A percentile compares a stretch with the other conserved stretches of the same genome.
phyloP scores from a whole-genome alignment of 2,888 invertebrate species.

The Aporophyla nigra region DNA sequence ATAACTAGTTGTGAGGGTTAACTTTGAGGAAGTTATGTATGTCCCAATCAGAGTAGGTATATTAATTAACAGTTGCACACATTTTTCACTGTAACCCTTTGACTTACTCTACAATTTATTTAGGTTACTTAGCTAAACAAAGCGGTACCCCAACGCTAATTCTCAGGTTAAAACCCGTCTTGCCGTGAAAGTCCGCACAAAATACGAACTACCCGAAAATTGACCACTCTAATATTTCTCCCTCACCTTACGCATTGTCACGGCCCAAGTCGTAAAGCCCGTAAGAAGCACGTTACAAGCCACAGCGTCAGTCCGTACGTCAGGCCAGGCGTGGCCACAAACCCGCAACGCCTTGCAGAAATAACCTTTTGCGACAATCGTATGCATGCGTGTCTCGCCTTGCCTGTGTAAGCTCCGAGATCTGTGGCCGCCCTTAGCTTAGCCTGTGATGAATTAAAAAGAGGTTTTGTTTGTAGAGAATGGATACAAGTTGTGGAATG shows the following conservation, averaged over 20 bases:
- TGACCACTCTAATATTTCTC: conserved; percentile 62
- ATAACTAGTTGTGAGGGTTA: not conserved
- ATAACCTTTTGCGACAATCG: conserved; percentile 66
- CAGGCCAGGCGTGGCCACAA: conserved; percentile 65
- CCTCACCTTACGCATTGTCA: conserved; percentile 57
- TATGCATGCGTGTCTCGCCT: conserved; percentile 56
- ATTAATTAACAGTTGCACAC: not conserved
- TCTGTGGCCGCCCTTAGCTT: conserved; percentile 53
- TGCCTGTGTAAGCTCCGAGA: conserved; percentile 51
- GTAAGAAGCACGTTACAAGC: conserved; percentile 60
- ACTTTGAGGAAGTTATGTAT: not conserved
- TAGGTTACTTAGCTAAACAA: not conserved
- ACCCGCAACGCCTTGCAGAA: conserved; percentile 66
- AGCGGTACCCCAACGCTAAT: conserved; percentile 1
- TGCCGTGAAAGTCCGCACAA: conserved; percentile 23
- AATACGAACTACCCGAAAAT: conserved; percentile 48
- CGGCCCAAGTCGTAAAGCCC: conserved; percentile 46
- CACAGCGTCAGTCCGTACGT: conserved; percentile 61
- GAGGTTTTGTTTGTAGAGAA: conserved; percentile 42
- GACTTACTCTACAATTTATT: not conserved
- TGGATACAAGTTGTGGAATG: conserved; percentile 10
- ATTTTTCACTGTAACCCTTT: not conserved
- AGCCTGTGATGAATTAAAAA: conserved; percentile 62
- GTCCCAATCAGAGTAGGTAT: not conserved
- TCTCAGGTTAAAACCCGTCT: conserved; percentile 10